Base-by-base conservation (phyloP, 2,797 vertebrate species). In the Oreonectes daqikongensis region DNA sequence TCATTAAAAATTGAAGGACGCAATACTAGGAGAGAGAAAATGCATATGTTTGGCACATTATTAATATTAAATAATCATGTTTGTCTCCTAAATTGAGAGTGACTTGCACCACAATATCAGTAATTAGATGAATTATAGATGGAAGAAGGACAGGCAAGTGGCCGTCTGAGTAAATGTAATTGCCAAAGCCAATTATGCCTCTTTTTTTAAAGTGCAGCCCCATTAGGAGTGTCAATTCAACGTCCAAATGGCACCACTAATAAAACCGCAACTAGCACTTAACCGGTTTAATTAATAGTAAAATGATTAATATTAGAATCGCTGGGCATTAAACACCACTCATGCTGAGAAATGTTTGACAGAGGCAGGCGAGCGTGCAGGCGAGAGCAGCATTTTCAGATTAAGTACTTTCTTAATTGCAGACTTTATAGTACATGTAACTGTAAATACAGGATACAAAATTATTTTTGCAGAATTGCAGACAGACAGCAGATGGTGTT, bases 71-170 rank as follows among this genome's bases (percentile, higher is more conserved):
- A 95, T 94, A 95, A 94, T 94, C 89, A 92, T 95, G 94, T 95
- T 96, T 95, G 94, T 94, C 93, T 94, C 91, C 90, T 86, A 93
- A 95, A 96, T 93, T 94, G 93, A 94, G 94, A 95, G 95, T 94
- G 95, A 95, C 93, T 94, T 87, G 91, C 87, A 91, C 94, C 91
- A 93, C 92, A 92, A 94, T 92, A 92, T 92, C 90, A 89, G 95
- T 93, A 94, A 96, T 95, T 95, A 95, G 94, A 95, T 95, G 89
- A 96, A 96, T 96, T 95, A 95, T 96, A 94, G 94, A 96, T 95
- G 94, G 89, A 82, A 80, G 86, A 88, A 76, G 90, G 89, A 88
- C 86, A 90, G 92, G 90, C 89, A 90, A 90, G 42, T 86, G 88
- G 90, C 90, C 88, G 90, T 87, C 85, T 84, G 86, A 91, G 86